Percentiles rank a stretch among this genome's conserved stretches.
These are phyloP conservation scores for Triplophysa dalaica DNA, from an alignment of 2,113 vertebrate genomes.

Conservation along the genomic window DNA sequence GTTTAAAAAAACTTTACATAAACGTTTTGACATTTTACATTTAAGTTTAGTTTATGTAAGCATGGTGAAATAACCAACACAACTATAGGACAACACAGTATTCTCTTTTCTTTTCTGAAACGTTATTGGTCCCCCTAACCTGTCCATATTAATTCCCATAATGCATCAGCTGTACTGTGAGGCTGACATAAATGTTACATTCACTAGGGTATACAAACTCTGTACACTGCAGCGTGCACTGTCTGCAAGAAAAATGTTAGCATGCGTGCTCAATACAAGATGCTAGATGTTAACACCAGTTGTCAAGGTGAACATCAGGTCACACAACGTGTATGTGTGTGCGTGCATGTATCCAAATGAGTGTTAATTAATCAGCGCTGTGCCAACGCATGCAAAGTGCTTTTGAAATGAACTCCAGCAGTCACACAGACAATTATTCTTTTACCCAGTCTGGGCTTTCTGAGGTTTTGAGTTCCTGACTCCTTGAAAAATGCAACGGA, in stretches of 20 bases:
- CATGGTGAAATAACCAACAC: too few species aligned
- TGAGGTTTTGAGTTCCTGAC: not conserved
- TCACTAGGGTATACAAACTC: too few species aligned
- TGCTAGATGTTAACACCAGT: conserved; percentile 18
- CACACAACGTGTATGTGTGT: not conserved
- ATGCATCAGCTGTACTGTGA: conserved; percentile 3
- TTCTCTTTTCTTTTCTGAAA: not conserved
- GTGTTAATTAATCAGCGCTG: conserved; percentile 24
- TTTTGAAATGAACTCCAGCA: conserved; percentile 14
- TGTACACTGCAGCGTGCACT: not conserved
- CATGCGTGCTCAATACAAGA: conserved; percentile 6
- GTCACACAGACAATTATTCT: not conserved
- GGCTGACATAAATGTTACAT: too few species aligned
- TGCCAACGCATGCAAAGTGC: conserved; percentile 26
- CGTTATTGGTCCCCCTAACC: not conserved
- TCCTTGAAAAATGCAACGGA: not conserved
- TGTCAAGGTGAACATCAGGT: conserved; percentile 4
- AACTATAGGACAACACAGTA: not conserved
- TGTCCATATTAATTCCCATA: not conserved
- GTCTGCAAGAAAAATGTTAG: not conserved
- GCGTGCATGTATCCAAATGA: conserved; percentile 16
- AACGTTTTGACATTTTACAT: too few species aligned
- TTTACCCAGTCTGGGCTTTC: not conserved
- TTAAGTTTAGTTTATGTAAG: too few species aligned
- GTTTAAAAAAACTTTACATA: too few species aligned